Conservation (phyloP, 1,140 invertebrate species). For the Drosophila simulans region DNA sequence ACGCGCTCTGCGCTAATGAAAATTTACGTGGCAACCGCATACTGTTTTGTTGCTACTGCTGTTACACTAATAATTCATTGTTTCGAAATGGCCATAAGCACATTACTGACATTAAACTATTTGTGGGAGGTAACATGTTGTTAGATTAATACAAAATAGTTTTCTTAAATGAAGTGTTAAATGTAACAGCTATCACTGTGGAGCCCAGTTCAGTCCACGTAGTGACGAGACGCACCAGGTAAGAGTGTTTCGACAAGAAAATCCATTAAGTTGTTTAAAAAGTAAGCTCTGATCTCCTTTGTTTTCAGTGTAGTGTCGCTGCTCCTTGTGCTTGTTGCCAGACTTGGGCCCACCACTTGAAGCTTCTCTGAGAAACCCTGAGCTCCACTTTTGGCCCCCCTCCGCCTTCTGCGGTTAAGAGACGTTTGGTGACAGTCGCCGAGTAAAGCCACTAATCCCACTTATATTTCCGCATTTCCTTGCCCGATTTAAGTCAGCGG, state of each 20-base stretch:
- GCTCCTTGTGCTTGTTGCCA: conserved; percentile 41
- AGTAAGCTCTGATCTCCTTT: too few species aligned
- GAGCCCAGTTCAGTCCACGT: too few species aligned
- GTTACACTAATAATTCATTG: background rate
- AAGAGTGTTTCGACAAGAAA: too few species aligned
- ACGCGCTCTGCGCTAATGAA: conserved; percentile 77
- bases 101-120: background rate
- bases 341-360: conserved; percentile 17
- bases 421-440: conserved; percentile 10
- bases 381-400: conserved; percentile 18
- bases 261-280: too few species aligned
- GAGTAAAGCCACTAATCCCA: conserved; percentile 5
- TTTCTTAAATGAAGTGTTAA: too few species aligned
- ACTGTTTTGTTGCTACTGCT: conserved; percentile 48
- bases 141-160: too few species aligned
- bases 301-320: background rate
- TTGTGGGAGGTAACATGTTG: too few species aligned
- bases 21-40: conserved; percentile 76
- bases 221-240: too few species aligned
- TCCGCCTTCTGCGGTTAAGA: background rate
- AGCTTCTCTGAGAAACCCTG: conserved; percentile 19
- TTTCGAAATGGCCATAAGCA: background rate
- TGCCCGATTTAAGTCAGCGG: background rate
- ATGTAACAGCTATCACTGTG: too few species aligned
- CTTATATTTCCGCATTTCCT: background rate